These are phyloP conservation scores for Mareca strepera DNA, from an alignment of 2,797 vertebrate species.

Conservation along the genomic window DNA sequence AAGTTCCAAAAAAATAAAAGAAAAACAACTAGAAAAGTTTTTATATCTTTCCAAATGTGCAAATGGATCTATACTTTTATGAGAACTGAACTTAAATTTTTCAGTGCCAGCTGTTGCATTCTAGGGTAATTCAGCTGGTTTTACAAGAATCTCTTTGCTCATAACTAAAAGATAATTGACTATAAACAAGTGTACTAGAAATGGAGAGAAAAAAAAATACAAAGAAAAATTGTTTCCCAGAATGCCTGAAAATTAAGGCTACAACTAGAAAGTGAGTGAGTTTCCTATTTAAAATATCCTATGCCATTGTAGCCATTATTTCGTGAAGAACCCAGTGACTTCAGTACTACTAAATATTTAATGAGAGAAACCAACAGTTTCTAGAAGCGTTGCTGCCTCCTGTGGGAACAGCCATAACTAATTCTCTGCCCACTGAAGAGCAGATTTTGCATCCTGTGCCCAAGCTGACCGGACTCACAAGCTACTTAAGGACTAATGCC, in stretches of 20 bases:
- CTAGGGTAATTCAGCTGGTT: constrained; percentile 29
- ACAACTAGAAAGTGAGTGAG: constrained; percentile 32
- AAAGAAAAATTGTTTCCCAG: neutral
- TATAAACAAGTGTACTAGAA: constrained; percentile 38
- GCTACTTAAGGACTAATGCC: neutral
- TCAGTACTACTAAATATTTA: constrained; percentile 44
- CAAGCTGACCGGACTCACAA: neutral
- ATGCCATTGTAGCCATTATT: constrained; percentile 1
- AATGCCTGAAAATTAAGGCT: constrained; percentile 34
- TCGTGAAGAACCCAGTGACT: constrained; percentile 40
- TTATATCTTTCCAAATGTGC: constrained; percentile 13
- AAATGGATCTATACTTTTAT: constrained; percentile 15
- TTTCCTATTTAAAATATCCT: constrained; percentile 50
- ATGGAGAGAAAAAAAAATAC: neutral
- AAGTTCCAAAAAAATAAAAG: neutral
- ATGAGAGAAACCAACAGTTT: constrained; percentile 40
- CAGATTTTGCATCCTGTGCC: constrained; percentile 19
- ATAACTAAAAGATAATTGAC: constrained; percentile 63
- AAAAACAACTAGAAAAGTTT: neutral
- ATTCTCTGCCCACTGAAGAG: neutral
- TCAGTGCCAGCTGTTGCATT: constrained; percentile 28
- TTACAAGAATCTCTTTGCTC: constrained; percentile 14
- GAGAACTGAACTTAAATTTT: neutral
- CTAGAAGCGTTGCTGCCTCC: constrained; percentile 24
- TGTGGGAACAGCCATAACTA: neutral